Conservation (phyloP, 2,113 vertebrate species). For the Apodemus speciosus region DNA sequence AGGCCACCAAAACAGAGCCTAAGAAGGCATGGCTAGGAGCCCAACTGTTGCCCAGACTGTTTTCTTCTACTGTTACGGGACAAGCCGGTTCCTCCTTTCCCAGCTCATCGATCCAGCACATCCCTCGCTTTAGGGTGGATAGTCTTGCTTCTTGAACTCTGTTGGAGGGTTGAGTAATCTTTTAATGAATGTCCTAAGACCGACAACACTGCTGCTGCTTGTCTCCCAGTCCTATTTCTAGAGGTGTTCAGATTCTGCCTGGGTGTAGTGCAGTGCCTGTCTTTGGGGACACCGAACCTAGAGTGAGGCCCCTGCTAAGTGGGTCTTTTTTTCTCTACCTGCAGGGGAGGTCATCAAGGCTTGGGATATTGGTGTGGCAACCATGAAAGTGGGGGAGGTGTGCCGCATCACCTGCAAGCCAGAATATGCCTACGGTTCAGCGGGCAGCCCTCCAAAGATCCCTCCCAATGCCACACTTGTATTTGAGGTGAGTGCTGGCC, state of each 20-base stretch:
- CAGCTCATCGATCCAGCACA: background rate
- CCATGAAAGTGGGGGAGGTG: constrained; percentile 96
- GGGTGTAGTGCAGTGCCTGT: background rate
- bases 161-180: background rate
- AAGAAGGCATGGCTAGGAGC: background rate
- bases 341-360: constrained; percentile 97
- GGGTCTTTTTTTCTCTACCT: constrained; percentile 16
- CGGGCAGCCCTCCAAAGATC: constrained; percentile 98
- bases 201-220: background rate
- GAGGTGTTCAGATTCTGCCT: background rate
- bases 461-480: constrained; percentile 93
- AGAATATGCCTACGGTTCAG: constrained; percentile 95
- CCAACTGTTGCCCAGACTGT: background rate
- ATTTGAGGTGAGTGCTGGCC: constrained; percentile 91
- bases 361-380: constrained; percentile 96
- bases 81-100: background rate
- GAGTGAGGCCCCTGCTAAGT: background rate
- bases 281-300: background rate
- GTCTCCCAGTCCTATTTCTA: background rate
- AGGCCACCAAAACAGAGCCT: background rate
- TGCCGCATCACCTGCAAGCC: constrained; percentile 94
- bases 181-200: background rate
- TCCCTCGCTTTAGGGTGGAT: background rate
- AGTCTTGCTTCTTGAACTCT: constrained; percentile 27
- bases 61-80: background rate